Percentiles rank a stretch among this genome's conserved stretches.
Conservation (phyloP, 2,113 vertebrate species). For the Sinocyclocheilus maitianheensis region DNA sequence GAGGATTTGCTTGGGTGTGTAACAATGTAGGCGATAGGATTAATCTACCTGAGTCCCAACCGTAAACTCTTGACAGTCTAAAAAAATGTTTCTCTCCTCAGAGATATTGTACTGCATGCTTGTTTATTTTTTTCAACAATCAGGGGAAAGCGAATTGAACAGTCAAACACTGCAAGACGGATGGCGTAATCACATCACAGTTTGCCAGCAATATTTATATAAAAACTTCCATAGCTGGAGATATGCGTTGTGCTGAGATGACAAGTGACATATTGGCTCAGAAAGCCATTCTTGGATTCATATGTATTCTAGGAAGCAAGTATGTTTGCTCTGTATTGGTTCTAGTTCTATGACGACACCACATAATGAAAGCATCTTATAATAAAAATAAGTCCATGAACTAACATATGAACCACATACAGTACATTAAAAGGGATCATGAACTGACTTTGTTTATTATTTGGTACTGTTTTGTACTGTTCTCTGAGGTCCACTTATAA, state of each 20-base stretch:
- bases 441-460: too few species aligned
- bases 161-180: constrained; percentile 25
- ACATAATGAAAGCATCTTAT: not conserved
- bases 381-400: not conserved
- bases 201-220: constrained; percentile 32
- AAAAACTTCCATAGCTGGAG: constrained; percentile 20
- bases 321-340: not conserved
- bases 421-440: too few species aligned
- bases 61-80: not conserved
- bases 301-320: not conserved
- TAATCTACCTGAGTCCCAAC: constrained; percentile 8
- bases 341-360: not conserved
- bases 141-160: constrained; percentile 10
- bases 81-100: not conserved
- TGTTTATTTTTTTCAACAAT: constrained; percentile 16
- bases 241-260: constrained; percentile 8
- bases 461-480: too few species aligned
- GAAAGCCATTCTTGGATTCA: not conserved
- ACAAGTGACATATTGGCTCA: constrained; percentile 8
- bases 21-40: not conserved
- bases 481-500: too few species aligned
- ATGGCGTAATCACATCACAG: constrained; percentile 30
- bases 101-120: not conserved
- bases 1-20: not conserved
- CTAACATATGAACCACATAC: not conserved